Percentiles rank a stretch among this genome's conserved stretches.
Evolutionary conservation across 2,113 vertebrate genomes (phyloP).

Genomic region (Gymnorhina tibicen): DNA sequence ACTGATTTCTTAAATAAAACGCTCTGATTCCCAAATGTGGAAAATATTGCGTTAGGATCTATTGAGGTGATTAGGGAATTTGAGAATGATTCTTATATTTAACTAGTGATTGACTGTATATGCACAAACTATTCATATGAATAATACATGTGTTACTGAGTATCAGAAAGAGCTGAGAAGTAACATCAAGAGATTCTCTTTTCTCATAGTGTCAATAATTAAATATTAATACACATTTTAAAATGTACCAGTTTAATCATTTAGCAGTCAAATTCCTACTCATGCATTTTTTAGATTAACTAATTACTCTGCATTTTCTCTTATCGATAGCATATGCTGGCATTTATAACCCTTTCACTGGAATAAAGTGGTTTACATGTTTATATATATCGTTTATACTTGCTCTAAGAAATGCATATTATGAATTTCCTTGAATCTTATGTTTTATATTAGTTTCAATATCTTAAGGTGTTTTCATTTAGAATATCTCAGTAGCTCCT

Average conservation of each 20-base stretch:
- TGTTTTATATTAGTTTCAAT: neutral
- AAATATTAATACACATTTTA: constrained; percentile 55
- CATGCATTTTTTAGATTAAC: constrained; percentile 69
- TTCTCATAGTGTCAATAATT: constrained; percentile 57
- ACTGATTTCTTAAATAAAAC: constrained; percentile 69
- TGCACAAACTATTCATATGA: constrained; percentile 57
- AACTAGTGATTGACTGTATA: constrained; percentile 51
- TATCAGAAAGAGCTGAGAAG: constrained; percentile 48
- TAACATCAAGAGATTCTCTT: constrained; percentile 47
- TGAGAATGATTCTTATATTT: constrained; percentile 64
- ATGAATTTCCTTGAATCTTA: neutral
- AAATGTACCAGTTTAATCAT: constrained; percentile 63
- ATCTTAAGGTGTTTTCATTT: neutral
- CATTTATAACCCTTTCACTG: constrained; percentile 8
- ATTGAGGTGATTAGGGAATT: constrained; percentile 69
- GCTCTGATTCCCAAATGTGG: constrained; percentile 59
- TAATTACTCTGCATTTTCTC: constrained; percentile 57
- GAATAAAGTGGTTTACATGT: constrained; percentile 13
- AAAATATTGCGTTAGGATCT: constrained; percentile 68
- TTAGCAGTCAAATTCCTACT: constrained; percentile 66
- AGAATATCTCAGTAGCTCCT: neutral
- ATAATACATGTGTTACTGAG: constrained; percentile 56
- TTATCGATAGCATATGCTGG: constrained; percentile 26
- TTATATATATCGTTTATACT: neutral
- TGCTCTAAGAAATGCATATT: neutral